These are phyloP conservation scores for Albula goreensis DNA, from an alignment of 2,113 vertebrate genomes.

Conservation along the genomic window DNA sequence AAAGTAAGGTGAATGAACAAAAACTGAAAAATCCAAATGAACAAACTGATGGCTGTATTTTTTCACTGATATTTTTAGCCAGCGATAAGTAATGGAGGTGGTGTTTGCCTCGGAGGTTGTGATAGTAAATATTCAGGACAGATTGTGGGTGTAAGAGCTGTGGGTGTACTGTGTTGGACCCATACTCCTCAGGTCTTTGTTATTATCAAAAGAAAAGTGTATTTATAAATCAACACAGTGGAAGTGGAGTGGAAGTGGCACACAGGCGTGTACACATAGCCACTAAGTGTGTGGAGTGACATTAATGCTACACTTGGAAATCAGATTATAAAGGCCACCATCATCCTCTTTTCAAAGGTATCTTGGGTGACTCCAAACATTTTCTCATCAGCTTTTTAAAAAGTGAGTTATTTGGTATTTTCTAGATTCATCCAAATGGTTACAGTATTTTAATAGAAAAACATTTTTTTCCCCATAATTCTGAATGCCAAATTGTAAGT, in stretches of 20 bases:
- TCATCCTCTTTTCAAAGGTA: not conserved
- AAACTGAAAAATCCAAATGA: not conserved
- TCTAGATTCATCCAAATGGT: not conserved
- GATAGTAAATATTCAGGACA: slow-evolving; percentile 10
- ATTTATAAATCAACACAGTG: slow-evolving; percentile 1
- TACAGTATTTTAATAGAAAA: not conserved
- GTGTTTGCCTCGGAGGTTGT: not conserved
- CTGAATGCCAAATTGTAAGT: too few species aligned
- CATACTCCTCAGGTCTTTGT: not conserved
- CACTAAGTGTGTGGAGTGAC: not conserved
- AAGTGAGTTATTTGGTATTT: not conserved
- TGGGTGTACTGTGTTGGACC: not conserved
- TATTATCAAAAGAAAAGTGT: slow-evolving; percentile 3
- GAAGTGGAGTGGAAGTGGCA: not conserved
- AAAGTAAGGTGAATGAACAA: not conserved
- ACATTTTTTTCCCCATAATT: too few species aligned
- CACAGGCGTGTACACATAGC: not conserved
- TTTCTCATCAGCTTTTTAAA: not conserved
- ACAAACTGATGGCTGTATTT: not conserved
- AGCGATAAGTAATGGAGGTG: not conserved
- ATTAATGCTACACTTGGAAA: not conserved
- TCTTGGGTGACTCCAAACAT: not conserved
- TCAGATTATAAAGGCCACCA: not conserved
- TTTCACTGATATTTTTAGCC: not conserved
- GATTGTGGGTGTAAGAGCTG: slow-evolving; percentile 4